A percentile compares a stretch with the other conserved stretches of the same genome.
Conservation (phyloP, 1,140 invertebrate species). For the Aphaenogaster rudis region DNA sequence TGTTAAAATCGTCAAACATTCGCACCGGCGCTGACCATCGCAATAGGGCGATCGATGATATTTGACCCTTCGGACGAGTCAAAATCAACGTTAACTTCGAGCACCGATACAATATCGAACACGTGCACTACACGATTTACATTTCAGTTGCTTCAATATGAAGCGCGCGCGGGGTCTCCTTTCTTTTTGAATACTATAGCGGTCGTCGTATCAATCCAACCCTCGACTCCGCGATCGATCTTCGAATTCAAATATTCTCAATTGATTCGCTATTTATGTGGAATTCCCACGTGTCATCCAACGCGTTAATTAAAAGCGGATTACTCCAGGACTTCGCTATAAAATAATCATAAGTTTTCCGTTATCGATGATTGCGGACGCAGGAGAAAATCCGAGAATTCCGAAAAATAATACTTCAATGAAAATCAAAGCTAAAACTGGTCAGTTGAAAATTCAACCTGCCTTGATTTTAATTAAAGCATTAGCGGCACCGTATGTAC, state of each 20-base stretch:
- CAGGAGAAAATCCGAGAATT: not conserved
- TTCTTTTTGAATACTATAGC: constrained; percentile 29
- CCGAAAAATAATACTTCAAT: not conserved
- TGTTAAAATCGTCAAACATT: constrained; percentile 29
- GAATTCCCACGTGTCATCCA: not conserved
- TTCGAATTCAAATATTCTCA: constrained; percentile 45
- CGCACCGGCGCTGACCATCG: not conserved
- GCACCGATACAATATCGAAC: constrained; percentile 11
- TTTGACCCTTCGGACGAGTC: constrained; percentile 31
- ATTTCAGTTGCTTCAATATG: constrained; percentile 26
- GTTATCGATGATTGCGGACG: not conserved
- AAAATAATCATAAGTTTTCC: constrained; percentile 7
- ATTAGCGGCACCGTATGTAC: no score
- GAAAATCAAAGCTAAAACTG: not conserved
- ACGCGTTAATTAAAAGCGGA: constrained; percentile 18
- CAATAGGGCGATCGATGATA: constrained; percentile 39
- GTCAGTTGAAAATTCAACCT: not conserved
- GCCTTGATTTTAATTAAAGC: not conserved
- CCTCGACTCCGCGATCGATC: not conserved
- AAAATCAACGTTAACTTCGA: constrained; percentile 47
- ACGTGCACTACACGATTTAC: constrained; percentile 29
- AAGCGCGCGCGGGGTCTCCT: not conserved
- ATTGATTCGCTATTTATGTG: constrained; percentile 20
- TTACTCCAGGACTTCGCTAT: not conserved
- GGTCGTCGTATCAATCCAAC: not conserved